Evolutionary conservation across 2,888 invertebrate species (phyloP).

Genomic region (Noctuana brunneofusca): DNA sequence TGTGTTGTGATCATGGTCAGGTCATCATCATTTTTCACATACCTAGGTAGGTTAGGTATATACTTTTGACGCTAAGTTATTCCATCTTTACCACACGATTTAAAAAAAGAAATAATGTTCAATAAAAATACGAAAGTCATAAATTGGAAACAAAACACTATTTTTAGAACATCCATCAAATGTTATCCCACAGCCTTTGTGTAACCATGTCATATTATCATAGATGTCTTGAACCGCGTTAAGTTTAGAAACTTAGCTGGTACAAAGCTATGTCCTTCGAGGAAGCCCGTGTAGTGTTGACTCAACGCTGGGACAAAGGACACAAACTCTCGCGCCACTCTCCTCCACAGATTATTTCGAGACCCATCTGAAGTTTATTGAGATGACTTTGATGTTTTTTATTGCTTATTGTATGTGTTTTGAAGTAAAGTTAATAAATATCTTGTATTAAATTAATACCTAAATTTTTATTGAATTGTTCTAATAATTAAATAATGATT

Average conservation of each 20-base stretch:
- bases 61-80: no score
- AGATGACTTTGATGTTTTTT: constrained; percentile 60
- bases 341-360: constrained; percentile 69
- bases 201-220: constrained; percentile 28
- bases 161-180: constrained; percentile 5
- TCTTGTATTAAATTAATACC: no score
- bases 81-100: no score
- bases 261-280: constrained; percentile 64
- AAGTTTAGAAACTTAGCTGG: constrained; percentile 70
- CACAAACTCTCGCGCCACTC: constrained; percentile 62
- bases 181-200: constrained; percentile 20
- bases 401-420: background rate
- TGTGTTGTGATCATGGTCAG: no score
- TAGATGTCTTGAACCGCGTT: constrained; percentile 48
- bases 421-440: background rate
- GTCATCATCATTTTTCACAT: no score
- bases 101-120: background rate
- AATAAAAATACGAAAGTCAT: constrained; percentile 28
- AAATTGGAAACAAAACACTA: background rate
- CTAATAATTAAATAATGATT: no score
- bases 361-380: constrained; percentile 61
- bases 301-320: constrained; percentile 67
- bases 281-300: constrained; percentile 74
- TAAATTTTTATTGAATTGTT: no score
- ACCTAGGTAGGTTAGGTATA: no score